These are phyloP conservation scores for Ophion costatus DNA, from an alignment of 2,888 invertebrate genomes.

Conservation along the genomic window DNA sequence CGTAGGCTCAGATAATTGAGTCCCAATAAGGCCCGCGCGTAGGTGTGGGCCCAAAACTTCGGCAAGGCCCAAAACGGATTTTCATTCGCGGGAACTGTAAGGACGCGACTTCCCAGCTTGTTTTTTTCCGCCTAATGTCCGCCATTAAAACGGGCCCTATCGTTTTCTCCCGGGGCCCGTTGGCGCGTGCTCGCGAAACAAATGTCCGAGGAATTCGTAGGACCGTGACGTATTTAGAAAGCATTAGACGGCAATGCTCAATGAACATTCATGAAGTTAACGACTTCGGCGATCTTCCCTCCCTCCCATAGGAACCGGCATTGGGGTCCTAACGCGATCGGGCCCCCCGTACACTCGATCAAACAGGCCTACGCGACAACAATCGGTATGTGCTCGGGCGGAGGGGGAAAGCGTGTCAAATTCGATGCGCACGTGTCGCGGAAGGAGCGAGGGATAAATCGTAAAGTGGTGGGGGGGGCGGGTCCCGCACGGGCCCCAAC, in stretches of 20 bases:
- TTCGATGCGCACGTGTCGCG: slow-evolving; percentile 48
- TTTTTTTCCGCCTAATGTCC: not conserved
- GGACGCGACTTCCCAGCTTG: not conserved
- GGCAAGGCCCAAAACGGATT: not conserved
- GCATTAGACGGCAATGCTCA: not conserved
- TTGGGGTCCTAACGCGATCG: slow-evolving; percentile 14
- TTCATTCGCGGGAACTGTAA: not conserved
- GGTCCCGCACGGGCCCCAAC: slow-evolving; percentile 47
- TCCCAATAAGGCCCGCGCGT: not conserved
- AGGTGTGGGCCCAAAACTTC: too few relatives aligned
- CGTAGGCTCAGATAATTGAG: not conserved
- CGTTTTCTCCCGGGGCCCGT: not conserved
- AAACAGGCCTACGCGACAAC: slow-evolving; percentile 1
- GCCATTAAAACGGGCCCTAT: not conserved
- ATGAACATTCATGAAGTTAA: not conserved
- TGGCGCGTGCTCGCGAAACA: not conserved
- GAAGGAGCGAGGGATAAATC: slow-evolving; percentile 32
- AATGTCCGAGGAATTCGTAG: not conserved
- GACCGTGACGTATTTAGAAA: not conserved
- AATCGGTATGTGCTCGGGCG: slow-evolving; percentile 20
- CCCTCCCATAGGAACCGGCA: not conserved
- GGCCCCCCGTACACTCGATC: slow-evolving; percentile 5
- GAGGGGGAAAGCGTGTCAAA: slow-evolving; percentile 34
- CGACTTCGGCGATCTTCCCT: not conserved
- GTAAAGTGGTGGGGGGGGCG: not conserved